These are phyloP conservation scores for Drosophila demipolita DNA, from an alignment of 2,888 invertebrate species.

Conservation along the genomic window DNA sequence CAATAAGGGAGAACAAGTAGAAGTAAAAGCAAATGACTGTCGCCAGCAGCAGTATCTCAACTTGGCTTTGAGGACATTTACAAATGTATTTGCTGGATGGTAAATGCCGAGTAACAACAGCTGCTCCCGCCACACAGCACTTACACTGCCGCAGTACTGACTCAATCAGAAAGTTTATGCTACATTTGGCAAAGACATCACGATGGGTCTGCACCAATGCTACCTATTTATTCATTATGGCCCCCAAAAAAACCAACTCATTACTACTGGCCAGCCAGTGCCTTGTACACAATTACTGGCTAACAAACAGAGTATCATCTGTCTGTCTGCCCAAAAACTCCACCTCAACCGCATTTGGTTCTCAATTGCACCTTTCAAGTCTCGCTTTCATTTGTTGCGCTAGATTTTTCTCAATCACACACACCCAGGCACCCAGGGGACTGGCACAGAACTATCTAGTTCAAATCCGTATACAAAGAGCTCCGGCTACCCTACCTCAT, in stretches of 20 bases:
- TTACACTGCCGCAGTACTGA: neutral
- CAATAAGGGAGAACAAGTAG: constrained; percentile 4
- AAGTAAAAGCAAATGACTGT: constrained; percentile 2
- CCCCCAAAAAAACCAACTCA: constrained; percentile 40
- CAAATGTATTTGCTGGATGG: constrained; percentile 36
- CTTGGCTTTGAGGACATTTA: constrained; percentile 55
- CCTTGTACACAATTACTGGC: constrained; percentile 47
- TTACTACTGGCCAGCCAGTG: constrained; percentile 42
- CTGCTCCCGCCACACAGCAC: constrained; percentile 4
- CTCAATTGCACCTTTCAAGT: constrained; percentile 55
- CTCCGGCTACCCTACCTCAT: constrained; percentile 1
- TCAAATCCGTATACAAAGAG: constrained; percentile 55
- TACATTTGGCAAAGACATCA: constrained; percentile 59
- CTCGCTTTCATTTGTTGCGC: constrained; percentile 79
- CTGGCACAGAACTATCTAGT: constrained; percentile 63
- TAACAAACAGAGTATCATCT: constrained; percentile 34
- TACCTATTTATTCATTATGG: constrained; percentile 52
- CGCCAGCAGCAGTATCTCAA: neutral
- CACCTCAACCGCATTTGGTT: constrained; percentile 7
- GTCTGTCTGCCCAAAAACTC: constrained; percentile 23
- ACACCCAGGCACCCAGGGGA: constrained; percentile 51
- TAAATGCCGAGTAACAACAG: constrained; percentile 10
- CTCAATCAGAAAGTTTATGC: constrained; percentile 52
- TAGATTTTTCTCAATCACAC: constrained; percentile 78
- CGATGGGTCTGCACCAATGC: constrained; percentile 20